These are phyloP conservation scores for Rousettus leschenaultii DNA, from an alignment of 2,113 vertebrate species.

Conservation along the genomic window DNA sequence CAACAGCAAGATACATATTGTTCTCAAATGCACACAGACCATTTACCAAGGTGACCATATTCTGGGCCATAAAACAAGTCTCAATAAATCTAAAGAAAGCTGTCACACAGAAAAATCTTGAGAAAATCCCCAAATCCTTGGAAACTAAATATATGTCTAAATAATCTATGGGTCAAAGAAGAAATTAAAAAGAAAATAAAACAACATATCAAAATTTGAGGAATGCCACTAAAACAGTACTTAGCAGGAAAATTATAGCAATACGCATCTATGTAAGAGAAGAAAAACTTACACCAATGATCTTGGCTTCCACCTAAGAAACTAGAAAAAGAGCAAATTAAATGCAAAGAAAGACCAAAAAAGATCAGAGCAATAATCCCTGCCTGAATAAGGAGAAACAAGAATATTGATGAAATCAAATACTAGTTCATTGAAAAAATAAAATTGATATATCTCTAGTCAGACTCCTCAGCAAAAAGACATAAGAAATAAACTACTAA, in stretches of 20 bases:
- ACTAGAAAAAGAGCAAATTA: background rate
- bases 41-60: background rate
- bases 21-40: background rate
- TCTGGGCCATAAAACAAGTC: background rate
- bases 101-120: background rate
- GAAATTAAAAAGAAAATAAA: slow-evolving; percentile 19
- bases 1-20: background rate
- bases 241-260: background rate
- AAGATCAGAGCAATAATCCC: background rate
- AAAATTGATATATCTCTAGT: background rate
- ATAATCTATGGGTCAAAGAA: background rate
- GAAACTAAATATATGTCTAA: background rate
- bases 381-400: background rate
- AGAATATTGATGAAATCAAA: background rate
- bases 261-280: background rate
- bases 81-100: background rate
- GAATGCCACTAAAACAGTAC: background rate
- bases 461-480: background rate
- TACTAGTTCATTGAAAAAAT: background rate
- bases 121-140: background rate
- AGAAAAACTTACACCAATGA: background rate
- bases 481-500: background rate
- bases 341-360: background rate
- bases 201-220: background rate
- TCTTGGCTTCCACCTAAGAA: background rate